Base-by-base conservation (phyloP, 2,113 vertebrate genomes). In the Geococcyx californianus region DNA sequence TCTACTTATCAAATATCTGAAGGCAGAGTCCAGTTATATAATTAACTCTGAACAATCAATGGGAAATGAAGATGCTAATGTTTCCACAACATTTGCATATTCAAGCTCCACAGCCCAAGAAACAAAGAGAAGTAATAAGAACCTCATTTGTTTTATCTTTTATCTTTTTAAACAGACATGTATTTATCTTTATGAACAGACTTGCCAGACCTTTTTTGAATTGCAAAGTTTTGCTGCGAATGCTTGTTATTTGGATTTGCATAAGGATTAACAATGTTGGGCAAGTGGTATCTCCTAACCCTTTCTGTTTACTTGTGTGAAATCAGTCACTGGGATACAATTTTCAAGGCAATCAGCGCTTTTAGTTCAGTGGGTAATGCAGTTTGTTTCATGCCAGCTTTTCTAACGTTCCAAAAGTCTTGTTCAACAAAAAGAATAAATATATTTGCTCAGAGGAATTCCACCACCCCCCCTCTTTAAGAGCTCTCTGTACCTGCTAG, bases 91-190 rank as follows among this genome's bases (percentile, higher is more conserved):
- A 73, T 95, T 94, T 92, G 67, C 88, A 73, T 90, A 69, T 49
- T 91, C 75, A 92, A 55, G 80, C 59, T 84, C 28, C 21, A 25
- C 49, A 83, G 78, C 55, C 38, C 66, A 52, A 64, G 83, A 90
- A 94, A 93, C 74, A 89, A 86, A 96, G 94, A 89, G 77, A 87
- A 72, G 31, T 66, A 93, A 82, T 79, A 94, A 95, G 91, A 92
- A 95, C 70, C 74, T 73, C 3, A 38, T 59, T 94, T 92, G 59
- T 49, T 97, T 93, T 96, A 83, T 93, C 78, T 93, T 96, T 95
- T 94, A 95, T 93, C 80, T 94, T 90, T 96, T 90, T 93, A 80
- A 93, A 84, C 84, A 97, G 75, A 87, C 56, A 23, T n/a, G 40
- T 40, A 56, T 92, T 69, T 88, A 91, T 93, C 87, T 91, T 89